Base-by-base conservation (phyloP, 2,888 invertebrate genomes). In the Drosophila trichaetosa region DNA sequence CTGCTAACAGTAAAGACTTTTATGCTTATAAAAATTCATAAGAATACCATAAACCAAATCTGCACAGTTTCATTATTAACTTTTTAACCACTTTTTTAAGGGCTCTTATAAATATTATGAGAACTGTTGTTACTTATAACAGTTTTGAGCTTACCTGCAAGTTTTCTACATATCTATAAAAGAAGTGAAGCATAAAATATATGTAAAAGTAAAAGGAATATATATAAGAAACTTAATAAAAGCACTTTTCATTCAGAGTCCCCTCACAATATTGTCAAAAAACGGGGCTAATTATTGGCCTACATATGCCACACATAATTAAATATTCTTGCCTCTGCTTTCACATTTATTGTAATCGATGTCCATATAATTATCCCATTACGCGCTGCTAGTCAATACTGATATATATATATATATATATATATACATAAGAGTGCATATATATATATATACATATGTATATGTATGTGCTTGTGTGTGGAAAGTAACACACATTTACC, bases 401-500 rank as follows among this genome's bases (percentile, higher is more conserved):
- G 18, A 29, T 29, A n/a, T 29, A 49, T 49, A 10, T 27, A 40
- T 11, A 56, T 29, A 27, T 11, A 33, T 29, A 13, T 5, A 57
- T 21, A 29, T 27, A 13, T 8, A 56, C 16, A 27, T 18, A 33
- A 33, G 33, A 33, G 33, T 33, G 31, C 3, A 36, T 18, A 2
- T 16, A 5, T 16, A 21, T 16, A 5, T 16, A 18, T 18, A 18
- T n/a, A n/a, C n/a, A 0, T 6, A 0, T 2, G 2, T 27, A 2
- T 38, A 1, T 56, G 0, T 56, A 1, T 40, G 5, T 57, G 6
- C 5, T 1, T 34, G 24, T 54, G 54, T 54, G 54, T 27, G 72
- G 57, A 60, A 82, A 76, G 75, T 87, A 90, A 83, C 89, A 89
- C 73, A 90, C 89, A 84, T 90, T 90, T 80, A 78, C 84, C 87